Conservation (phyloP, 2,797 vertebrate genomes). For the Echeneis naucrates region DNA sequence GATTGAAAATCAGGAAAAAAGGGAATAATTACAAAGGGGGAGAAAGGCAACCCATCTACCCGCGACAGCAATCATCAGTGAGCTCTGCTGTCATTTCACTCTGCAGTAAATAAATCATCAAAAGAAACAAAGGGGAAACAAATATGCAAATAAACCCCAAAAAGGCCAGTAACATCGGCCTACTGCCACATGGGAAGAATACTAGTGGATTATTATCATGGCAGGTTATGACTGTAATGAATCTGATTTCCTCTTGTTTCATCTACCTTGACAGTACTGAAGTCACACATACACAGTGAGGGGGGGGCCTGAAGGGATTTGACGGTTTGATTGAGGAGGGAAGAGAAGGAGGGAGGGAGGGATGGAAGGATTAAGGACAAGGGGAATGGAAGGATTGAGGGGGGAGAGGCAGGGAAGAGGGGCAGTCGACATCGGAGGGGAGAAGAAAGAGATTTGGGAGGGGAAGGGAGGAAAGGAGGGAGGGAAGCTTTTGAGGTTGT, state of each 20-base stretch:
- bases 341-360: slow-evolving; percentile 56
- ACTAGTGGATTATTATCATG: slow-evolving; percentile 69
- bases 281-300: slow-evolving; percentile 70
- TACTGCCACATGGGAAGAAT: slow-evolving; percentile 75
- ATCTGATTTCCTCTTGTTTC: slow-evolving; percentile 81
- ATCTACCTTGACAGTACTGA: slow-evolving; percentile 80
- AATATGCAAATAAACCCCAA: slow-evolving; percentile 82
- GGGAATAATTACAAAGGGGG: slow-evolving; percentile 76
- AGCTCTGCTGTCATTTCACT: slow-evolving; percentile 77
- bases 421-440: slow-evolving; percentile 71
- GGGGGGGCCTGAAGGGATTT: slow-evolving; percentile 70
- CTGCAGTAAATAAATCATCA: slow-evolving; percentile 82
- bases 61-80: slow-evolving; percentile 73
- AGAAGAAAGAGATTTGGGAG: slow-evolving; percentile 83
- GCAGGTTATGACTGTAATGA: slow-evolving; percentile 79
- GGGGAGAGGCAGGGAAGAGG: slow-evolving; percentile 44
- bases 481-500: slow-evolving; percentile 81
- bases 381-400: slow-evolving; percentile 77
- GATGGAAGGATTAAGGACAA: slow-evolving; percentile 77
- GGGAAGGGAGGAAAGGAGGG: slow-evolving; percentile 73
- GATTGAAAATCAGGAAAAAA: slow-evolving; percentile 77
- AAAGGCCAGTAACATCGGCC: slow-evolving; percentile 73
- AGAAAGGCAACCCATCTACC: slow-evolving; percentile 69
- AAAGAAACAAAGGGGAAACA: slow-evolving; percentile 82
- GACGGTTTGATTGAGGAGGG: slow-evolving; percentile 78